Evolutionary conservation across 2,797 vertebrate species (phyloP).

Genomic region (Manis crassicaudata): DNA sequence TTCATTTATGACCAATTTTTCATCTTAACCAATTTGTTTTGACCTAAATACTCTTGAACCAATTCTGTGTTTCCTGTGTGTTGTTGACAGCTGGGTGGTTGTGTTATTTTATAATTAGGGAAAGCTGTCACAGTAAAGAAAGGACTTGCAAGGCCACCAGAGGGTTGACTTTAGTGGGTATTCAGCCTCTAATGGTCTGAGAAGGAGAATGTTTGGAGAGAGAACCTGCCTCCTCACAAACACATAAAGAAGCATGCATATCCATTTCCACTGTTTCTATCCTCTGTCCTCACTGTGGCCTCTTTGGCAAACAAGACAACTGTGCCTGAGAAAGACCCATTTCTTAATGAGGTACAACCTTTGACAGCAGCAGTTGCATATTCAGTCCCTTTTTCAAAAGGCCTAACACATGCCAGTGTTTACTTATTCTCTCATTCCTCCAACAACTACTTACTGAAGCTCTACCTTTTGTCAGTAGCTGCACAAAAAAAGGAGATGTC

Average conservation of each 20-base stretch:
- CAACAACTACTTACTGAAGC: background rate
- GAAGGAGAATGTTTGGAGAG: background rate
- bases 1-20: background rate
- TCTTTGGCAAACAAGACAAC: background rate
- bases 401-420: background rate
- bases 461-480: background rate
- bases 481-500: background rate
- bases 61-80: background rate
- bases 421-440: background rate
- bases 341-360: background rate
- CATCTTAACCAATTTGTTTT: background rate
- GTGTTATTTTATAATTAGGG: conserved; percentile 1
- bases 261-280: background rate
- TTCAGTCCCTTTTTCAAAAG: background rate
- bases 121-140: background rate
- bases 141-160: background rate
- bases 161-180: background rate
- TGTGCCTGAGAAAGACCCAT: background rate
- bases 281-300: background rate
- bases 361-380: background rate
- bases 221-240: background rate
- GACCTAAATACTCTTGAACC: background rate
- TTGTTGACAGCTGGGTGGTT: background rate
- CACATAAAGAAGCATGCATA: background rate
- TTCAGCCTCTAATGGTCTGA: background rate